Percentiles rank a stretch among this genome's conserved stretches.
Evolutionary conservation across 2,888 invertebrate species (phyloP).

Genomic region (Malacosoma neustria): DNA sequence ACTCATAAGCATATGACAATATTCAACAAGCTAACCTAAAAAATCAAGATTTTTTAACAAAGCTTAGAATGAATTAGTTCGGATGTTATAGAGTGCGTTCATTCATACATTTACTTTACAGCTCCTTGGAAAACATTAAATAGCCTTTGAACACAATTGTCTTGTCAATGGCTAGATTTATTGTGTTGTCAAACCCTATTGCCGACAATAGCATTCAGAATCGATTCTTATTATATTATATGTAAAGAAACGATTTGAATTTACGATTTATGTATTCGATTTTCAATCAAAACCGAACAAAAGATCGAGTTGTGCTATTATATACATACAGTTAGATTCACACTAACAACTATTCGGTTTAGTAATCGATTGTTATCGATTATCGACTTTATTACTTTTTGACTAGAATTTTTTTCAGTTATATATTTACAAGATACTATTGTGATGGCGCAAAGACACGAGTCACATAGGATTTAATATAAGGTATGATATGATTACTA

Average conservation of each 20-base stretch:
- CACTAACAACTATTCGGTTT: not conserved
- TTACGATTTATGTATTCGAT: conserved; percentile 58
- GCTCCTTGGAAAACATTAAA: too few relatives aligned
- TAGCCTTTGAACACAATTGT: not conserved
- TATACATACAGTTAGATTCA: not conserved
- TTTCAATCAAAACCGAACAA: conserved; percentile 60
- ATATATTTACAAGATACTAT: too few relatives aligned
- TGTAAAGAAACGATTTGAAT: conserved; percentile 39
- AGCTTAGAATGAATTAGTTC: too few relatives aligned
- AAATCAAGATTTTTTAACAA: too few relatives aligned
- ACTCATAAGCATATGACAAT: too few relatives aligned
- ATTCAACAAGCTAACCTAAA: too few relatives aligned
- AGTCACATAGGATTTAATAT: too few relatives aligned
- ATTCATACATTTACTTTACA: too few relatives aligned
- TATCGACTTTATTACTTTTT: not conserved
- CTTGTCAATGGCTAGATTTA: not conserved
- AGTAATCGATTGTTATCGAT: not conserved
- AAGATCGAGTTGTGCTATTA: conserved; percentile 19
- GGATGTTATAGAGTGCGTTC: too few relatives aligned
- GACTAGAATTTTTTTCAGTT: too few relatives aligned
- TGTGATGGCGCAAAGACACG: too few relatives aligned
- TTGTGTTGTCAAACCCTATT: not conserved
- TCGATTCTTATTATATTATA: not conserved
- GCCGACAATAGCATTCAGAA: not conserved
- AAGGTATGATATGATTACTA: too few relatives aligned